Evolutionary conservation across 2,113 vertebrate genomes (phyloP), one percentile per base, ranked within the genome.

Genomic region (Menura novaehollandiae): DNA sequence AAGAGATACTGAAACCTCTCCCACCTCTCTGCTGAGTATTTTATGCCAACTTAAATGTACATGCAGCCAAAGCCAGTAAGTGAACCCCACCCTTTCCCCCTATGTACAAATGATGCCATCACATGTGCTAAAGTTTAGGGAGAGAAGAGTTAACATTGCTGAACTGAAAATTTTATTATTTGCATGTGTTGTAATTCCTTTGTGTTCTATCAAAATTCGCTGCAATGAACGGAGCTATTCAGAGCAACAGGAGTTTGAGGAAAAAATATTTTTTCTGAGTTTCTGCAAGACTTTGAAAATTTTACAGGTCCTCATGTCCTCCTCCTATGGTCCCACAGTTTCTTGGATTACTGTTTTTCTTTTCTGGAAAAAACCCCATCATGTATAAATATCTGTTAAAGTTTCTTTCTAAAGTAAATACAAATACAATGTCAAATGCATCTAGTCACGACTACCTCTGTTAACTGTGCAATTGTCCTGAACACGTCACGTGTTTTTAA

Each of bases 221-320:
- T 75, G 68, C 94, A 89, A 80, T 88, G 63, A 97, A 94, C 84
- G 56, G 53, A 88, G 62, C 33, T 63, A 92, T 91, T 97, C 91
- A 95, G 10, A 20, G 71, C 24, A 93, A 53, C 28, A 64, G 21
- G 13, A 83, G 43, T 69, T 37, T 22, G 13, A 92, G 18, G 41
- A 37, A 76, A 88, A 76, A 75, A 30, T 2, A 39, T 37, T 80
- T 92, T 83, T 76, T 47, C 5, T 30, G 49, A 74, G 63, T 84
- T 93, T 89, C 33, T 88, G 4, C 39, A 85, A 73, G 52, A 64
- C n/a, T 22, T 43, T 1, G 3, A 85, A 85, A 92, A 66, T 88
- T 95, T 88, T 80, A 87, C 47, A 67, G 13, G 37, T 69, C 15
- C 28, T 89, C 15, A 23, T 15, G 41, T 85, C 43, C 35, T 83